Conservation (phyloP, 92 coral and sea anemone genomes). For the Galaxea fascicularis region DNA sequence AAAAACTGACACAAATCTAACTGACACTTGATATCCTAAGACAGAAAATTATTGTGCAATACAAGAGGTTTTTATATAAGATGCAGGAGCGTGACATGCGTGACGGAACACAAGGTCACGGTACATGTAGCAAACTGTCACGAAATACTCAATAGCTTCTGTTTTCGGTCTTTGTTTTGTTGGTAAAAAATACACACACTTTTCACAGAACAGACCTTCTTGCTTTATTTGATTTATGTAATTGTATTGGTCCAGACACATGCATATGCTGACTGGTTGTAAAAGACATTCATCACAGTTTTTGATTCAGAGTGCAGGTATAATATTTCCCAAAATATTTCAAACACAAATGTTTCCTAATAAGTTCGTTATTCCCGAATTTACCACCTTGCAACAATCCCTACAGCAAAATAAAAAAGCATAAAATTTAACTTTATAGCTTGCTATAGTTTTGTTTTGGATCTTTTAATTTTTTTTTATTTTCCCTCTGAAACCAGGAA, state of each 20-base stretch:
- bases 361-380: neutral
- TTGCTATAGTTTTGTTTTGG: too few species aligned
- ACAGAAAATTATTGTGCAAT: too few species aligned
- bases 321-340: too few species aligned
- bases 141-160: neutral
- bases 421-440: too few species aligned
- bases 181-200: conserved; percentile 4
- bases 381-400: neutral
- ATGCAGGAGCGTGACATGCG: too few species aligned
- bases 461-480: too few species aligned
- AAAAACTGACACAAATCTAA: too few species aligned
- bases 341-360: conserved; percentile 2
- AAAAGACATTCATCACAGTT: conserved; percentile 29
- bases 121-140: neutral
- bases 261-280: conserved; percentile 30
- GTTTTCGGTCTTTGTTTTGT: conserved; percentile 2
- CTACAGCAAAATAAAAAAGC: too few species aligned
- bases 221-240: conserved; percentile 27
- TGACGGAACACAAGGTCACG: conserved; percentile 5
- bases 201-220: conserved; percentile 20
- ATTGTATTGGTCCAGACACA: conserved; percentile 26
- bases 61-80: too few species aligned
- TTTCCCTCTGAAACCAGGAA: too few species aligned
- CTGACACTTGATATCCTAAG: too few species aligned
- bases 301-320: conserved; percentile 1